Evolutionary conservation across 2,113 vertebrate species (phyloP).

Genomic region (Serilophus lunatus): DNA sequence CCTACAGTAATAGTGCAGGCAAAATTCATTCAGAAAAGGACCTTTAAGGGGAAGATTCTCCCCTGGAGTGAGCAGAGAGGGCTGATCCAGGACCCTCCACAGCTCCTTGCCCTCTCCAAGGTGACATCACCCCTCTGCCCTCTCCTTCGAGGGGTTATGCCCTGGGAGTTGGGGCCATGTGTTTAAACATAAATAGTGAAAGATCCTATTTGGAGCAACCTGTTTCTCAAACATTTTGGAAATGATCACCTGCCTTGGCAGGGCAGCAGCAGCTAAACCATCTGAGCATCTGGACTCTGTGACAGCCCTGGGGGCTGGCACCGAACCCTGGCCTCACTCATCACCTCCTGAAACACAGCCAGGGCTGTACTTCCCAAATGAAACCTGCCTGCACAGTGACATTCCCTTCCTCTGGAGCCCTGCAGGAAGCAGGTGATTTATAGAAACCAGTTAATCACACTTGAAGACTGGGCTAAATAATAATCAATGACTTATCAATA

Average conservation of each 20-base stretch:
- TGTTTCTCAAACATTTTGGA: neutral
- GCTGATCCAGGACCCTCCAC: neutral
- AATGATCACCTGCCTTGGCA: neutral
- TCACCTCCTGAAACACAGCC: neutral
- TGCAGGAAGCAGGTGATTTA: neutral
- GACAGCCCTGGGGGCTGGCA: neutral
- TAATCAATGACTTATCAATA: neutral
- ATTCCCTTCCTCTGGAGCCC: rapidly evolving
- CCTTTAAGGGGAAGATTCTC: no score
- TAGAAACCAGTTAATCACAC: neutral
- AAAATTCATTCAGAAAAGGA: neutral
- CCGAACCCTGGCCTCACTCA: neutral
- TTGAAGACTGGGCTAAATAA: neutral
- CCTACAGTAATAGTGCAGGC: neutral
- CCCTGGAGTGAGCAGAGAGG: rapidly evolving
- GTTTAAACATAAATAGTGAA: neutral
- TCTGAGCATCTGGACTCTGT: neutral
- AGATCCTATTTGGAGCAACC: neutral
- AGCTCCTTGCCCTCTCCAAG: no score
- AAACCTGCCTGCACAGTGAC: neutral
- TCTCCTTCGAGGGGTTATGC: no score
- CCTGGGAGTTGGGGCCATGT: rapidly evolving
- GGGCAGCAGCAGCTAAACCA: no score
- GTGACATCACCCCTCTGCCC: no score
- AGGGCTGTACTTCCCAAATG: neutral